Percentiles rank a stretch among this genome's conserved stretches.
Evolutionary conservation across 2,888 invertebrate species (phyloP).

Genomic region (Scrobipalpa atriplicella): DNA sequence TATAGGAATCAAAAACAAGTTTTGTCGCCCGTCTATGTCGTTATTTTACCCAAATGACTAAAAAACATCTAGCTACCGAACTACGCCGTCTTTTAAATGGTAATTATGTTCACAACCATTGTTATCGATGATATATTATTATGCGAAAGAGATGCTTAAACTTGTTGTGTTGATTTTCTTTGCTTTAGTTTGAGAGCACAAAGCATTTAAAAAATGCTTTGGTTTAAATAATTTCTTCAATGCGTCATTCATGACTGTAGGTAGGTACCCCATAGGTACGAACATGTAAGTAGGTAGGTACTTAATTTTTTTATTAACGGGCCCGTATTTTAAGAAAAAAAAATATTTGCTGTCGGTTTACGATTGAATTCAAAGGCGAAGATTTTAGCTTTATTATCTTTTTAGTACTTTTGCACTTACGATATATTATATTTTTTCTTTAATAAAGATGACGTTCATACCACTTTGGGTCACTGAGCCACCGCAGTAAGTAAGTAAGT

Average conservation of each 20-base stretch:
- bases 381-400: neutral
- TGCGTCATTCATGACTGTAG: too few species aligned
- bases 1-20: neutral
- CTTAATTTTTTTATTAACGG: neutral
- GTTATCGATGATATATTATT: conserved; percentile 50
- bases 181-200: conserved; percentile 16
- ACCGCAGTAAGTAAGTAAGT: too few species aligned
- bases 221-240: neutral
- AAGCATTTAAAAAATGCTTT: neutral
- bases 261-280: too few species aligned
- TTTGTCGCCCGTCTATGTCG: conserved; percentile 43
- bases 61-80: conserved; percentile 63
- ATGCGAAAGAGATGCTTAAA: conserved; percentile 31
- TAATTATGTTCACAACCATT: conserved; percentile 63
- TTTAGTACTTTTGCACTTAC: neutral
- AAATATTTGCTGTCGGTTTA: conserved; percentile 45
- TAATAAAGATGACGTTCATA: too few species aligned
- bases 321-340: conserved; percentile 23
- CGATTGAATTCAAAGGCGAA: conserved; percentile 40
- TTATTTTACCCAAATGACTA: conserved; percentile 46
- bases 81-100: conserved; percentile 73
- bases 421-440: too few species aligned
- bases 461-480: too few species aligned
- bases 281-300: too few species aligned
- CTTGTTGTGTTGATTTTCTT: conserved; percentile 36